Percentiles rank a stretch among this genome's conserved stretches.
Conservation (phyloP, 1,140 invertebrate species). For the Leucophenga varia region DNA sequence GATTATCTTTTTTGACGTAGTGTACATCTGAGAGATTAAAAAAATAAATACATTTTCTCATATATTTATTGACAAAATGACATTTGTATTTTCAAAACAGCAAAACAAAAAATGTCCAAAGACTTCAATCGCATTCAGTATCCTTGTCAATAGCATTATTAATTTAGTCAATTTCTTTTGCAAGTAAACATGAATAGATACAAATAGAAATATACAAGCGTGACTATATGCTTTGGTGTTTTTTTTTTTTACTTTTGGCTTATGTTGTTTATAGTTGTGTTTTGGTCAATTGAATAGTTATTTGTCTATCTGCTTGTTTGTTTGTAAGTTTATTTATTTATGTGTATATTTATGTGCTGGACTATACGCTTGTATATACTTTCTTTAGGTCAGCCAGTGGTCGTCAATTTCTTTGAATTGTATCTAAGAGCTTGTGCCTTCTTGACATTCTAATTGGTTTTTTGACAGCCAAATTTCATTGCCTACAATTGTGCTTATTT, state of each 20-base stretch:
- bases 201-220: no score
- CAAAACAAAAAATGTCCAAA: no score
- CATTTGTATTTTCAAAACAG: constrained; percentile 21
- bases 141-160: constrained; percentile 11
- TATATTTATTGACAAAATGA: constrained; percentile 21
- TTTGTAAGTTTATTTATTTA: no score
- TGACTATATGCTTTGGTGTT: background rate
- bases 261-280: constrained; percentile 30
- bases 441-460: no score
- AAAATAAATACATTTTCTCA: constrained; percentile 14
- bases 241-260: constrained; percentile 12
- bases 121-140: background rate
- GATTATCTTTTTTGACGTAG: no score
- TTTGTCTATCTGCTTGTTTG: no score
- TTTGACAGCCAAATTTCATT: constrained; percentile 27
- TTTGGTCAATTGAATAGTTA: no score
- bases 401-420: no score
- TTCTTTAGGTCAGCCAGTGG: background rate
- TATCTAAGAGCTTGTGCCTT: no score
- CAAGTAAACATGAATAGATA: no score
- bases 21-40: no score
- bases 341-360: no score
- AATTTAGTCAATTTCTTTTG: constrained; percentile 24
- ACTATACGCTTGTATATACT: background rate
- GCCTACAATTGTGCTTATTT: constrained; percentile 8